phyloP scores from a whole-genome alignment of 1,140 invertebrate species.

The Trissolcus basalis region DNA sequence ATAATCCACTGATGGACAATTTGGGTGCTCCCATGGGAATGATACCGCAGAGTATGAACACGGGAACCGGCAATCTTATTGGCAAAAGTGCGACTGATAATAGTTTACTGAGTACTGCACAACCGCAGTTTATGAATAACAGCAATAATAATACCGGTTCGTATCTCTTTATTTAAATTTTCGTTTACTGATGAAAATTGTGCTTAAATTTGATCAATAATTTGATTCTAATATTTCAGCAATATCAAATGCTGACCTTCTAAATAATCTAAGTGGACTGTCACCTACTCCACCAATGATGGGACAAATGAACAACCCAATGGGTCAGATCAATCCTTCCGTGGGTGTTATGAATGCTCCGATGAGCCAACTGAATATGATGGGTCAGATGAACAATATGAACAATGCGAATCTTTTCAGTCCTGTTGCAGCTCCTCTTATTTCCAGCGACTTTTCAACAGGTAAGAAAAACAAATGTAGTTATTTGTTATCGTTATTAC shows the following conservation, averaged over 20 bases:
- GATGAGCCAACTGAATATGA: not conserved
- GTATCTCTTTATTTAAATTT: conserved; percentile 6
- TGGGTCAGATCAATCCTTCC: too few relatives aligned
- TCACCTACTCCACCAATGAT: conserved; percentile 62
- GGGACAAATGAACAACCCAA: conserved; percentile 44
- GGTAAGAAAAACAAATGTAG: conserved; percentile 64
- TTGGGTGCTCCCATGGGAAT: conserved; percentile 45
- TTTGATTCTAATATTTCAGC: conserved; percentile 47
- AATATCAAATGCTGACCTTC: conserved; percentile 76
- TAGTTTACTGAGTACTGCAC: conserved; percentile 65
- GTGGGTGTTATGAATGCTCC: too few relatives aligned
- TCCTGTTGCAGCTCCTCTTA: conserved; percentile 32
- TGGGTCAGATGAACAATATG: conserved; percentile 55
- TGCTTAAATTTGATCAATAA: not conserved
- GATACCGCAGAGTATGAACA: conserved; percentile 35
- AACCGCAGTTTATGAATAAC: conserved; percentile 59
- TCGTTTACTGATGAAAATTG: too few relatives aligned
- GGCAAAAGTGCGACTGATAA: conserved; percentile 57
- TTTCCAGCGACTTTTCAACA: conserved; percentile 54
- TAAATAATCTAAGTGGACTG: conserved; percentile 77
- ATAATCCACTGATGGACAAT: conserved; percentile 62
- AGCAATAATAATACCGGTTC: conserved; percentile 66
- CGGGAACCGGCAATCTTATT: conserved; percentile 23
- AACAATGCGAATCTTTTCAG: conserved; percentile 70
- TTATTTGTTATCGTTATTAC: too few relatives aligned